Percentiles rank a stretch among this genome's conserved stretches.
These are phyloP conservation scores for Mesocricetus auratus DNA, from an alignment of 2,113 vertebrate species.

Conservation along the genomic window DNA sequence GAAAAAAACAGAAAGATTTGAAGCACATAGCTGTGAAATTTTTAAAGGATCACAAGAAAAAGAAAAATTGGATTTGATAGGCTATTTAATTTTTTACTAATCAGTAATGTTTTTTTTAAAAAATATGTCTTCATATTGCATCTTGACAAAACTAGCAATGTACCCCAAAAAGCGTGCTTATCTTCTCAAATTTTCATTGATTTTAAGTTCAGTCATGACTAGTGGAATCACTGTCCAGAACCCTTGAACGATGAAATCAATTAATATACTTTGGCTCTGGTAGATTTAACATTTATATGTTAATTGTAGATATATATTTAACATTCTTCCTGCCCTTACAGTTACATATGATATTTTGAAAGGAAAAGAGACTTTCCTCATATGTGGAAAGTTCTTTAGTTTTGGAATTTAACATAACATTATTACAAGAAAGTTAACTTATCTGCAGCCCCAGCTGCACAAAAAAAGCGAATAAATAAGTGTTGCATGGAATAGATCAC, in stretches of 20 bases:
- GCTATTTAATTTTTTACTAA: slow-evolving; percentile 20
- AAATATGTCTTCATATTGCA: neutral
- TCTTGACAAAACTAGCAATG: neutral
- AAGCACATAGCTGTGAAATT: neutral
- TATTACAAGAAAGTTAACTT: neutral
- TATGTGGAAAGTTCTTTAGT: neutral
- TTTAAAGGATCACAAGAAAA: neutral
- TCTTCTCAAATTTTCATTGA: neutral
- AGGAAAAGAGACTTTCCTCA: neutral
- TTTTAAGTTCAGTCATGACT: neutral
- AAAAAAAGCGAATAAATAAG: neutral
- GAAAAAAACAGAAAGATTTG: neutral
- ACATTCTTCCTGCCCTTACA: neutral
- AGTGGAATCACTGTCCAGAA: neutral
- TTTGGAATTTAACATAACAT: neutral
- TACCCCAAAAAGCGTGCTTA: neutral
- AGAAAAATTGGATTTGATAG: neutral
- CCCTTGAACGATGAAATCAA: neutral
- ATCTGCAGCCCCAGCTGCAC: neutral
- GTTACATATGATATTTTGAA: neutral
- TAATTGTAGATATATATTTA: neutral
- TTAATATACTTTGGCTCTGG: neutral
- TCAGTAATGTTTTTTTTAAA: neutral
- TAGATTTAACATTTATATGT: neutral
- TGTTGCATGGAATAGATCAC: neutral